phyloP scores from a whole-genome alignment of 2,113 vertebrate species.

The Atlantisia rogersi region DNA sequence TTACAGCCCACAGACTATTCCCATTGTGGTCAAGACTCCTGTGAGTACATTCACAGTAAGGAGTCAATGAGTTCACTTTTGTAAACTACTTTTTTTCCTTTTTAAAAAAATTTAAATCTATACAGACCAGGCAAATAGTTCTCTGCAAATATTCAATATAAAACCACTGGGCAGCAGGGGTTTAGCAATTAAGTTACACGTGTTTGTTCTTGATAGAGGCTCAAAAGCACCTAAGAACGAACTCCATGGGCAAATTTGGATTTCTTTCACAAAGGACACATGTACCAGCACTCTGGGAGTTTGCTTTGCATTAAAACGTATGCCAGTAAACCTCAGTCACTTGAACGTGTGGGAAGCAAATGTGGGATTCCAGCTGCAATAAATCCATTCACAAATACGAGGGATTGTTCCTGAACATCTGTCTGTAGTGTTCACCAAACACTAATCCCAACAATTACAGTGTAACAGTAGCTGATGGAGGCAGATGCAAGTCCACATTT shows the following conservation, averaged over 20 bases:
- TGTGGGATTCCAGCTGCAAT: neutral
- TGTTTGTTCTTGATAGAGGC: neutral
- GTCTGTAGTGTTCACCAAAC: constrained; percentile 37
- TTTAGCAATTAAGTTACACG: neutral
- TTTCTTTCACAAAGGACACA: neutral
- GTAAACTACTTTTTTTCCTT: neutral
- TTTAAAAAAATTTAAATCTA: neutral
- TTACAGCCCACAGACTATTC: neutral
- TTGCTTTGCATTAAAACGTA: neutral
- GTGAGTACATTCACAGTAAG: neutral
- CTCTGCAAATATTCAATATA: neutral
- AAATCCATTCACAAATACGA: constrained; percentile 53
- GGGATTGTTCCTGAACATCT: constrained; percentile 58
- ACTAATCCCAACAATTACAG: constrained; percentile 59
- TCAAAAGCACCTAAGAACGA: neutral
- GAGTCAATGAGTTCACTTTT: neutral
- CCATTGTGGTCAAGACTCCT: neutral
- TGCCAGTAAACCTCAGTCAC: neutral
- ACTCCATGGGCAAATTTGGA: neutral
- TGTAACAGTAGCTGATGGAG: constrained; percentile 55
- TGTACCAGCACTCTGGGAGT: neutral
- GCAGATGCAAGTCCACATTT: constrained; percentile 57
- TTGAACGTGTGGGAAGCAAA: constrained; percentile 35
- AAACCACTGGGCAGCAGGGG: neutral
- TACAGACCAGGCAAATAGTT: neutral